These are phyloP conservation scores for Netelia inedita DNA, from an alignment of 2,888 invertebrate genomes.

Conservation along the genomic window DNA sequence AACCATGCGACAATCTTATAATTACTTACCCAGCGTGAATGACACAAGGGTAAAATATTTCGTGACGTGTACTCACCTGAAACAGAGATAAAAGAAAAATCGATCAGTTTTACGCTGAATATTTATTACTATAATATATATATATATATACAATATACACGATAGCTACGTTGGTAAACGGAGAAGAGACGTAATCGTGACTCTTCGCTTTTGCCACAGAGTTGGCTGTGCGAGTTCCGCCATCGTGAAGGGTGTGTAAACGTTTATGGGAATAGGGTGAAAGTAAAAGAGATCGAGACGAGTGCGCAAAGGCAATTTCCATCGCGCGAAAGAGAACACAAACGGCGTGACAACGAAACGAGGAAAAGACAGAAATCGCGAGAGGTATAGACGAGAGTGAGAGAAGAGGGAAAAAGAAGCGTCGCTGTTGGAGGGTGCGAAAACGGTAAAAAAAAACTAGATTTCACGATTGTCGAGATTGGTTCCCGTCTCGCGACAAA, in stretches of 20 bases:
- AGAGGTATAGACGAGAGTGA: background rate
- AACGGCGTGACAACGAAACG: background rate
- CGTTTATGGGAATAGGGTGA: background rate
- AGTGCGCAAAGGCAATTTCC: background rate
- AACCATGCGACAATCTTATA: slow-evolving; percentile 6
- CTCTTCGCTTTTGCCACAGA: no score
- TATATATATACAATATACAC: background rate
- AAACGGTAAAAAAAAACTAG: slow-evolving; percentile 56
- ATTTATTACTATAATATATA: background rate
- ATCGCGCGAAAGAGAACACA: background rate
- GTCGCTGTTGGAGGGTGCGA: slow-evolving; percentile 41
- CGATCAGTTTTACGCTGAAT: slow-evolving; percentile 28
- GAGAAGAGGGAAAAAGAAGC: slow-evolving; percentile 23
- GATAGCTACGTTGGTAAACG: background rate
- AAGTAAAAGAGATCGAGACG: slow-evolving; percentile 1
- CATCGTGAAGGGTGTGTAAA: background rate
- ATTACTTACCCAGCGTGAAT: slow-evolving; percentile 58
- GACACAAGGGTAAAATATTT: slow-evolving; percentile 27
- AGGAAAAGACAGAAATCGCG: slow-evolving; percentile 1
- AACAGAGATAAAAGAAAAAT: slow-evolving; percentile 43
- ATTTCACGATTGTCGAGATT: slow-evolving; percentile 70
- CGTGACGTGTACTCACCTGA: slow-evolving; percentile 67
- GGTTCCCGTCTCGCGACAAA: slow-evolving; percentile 64
- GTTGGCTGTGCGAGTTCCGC: no score
- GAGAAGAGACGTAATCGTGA: no score